phyloP scores from a whole-genome alignment of 1,140 invertebrate species.

The Cyclargus thomasi region DNA sequence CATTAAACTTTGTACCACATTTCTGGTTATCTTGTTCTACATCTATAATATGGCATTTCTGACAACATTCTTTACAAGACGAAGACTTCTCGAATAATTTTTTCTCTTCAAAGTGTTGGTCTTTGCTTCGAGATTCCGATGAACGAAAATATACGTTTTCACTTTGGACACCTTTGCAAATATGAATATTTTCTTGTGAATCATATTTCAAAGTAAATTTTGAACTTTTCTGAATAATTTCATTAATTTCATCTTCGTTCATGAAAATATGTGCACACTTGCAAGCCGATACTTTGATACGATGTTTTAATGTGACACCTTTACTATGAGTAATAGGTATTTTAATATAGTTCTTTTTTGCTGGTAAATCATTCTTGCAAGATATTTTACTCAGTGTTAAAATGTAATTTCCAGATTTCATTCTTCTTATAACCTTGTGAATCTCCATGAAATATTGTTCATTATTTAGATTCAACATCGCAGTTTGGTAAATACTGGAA shows the following conservation, averaged over 20 bases:
- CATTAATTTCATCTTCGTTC: background rate
- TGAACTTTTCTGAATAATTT: background rate
- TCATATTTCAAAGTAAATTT: background rate
- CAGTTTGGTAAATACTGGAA: slow-evolving; percentile 33
- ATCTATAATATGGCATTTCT: background rate
- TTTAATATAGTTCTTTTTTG: background rate
- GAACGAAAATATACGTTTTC: background rate
- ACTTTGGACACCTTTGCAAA: background rate
- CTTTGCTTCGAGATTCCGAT: background rate
- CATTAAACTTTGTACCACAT: too few relatives aligned
- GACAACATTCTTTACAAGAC: background rate
- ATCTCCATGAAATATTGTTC: background rate
- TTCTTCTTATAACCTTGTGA: background rate
- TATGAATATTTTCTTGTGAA: background rate
- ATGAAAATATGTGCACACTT: background rate
- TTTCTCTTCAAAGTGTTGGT: background rate
- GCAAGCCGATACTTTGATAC: background rate
- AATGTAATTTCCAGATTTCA: background rate
- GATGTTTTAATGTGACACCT: background rate
- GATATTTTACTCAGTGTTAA: background rate
- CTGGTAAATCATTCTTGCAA: background rate
- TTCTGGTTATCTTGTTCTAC: background rate
- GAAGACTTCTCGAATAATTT: background rate
- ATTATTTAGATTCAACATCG: background rate
- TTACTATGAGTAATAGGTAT: background rate